Conservation (phyloP, 2,113 vertebrate species). For the Callipepla squamata region DNA sequence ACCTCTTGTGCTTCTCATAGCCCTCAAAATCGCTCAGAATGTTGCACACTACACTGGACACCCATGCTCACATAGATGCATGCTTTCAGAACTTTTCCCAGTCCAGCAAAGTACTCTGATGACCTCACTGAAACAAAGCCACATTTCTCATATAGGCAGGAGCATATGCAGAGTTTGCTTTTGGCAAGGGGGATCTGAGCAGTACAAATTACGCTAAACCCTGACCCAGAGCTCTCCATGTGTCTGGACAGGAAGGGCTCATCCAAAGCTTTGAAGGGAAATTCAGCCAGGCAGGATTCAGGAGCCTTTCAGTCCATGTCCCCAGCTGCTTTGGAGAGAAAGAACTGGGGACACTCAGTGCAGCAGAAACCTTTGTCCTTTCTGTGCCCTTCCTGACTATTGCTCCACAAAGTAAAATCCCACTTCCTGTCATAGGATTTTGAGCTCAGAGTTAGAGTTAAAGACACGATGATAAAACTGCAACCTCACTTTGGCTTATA, state of each 20-base stretch:
- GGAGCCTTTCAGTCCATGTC: fast-evolving
- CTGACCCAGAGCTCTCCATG: fast-evolving
- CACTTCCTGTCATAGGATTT: not conserved
- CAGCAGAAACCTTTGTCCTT: not conserved
- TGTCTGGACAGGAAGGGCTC: fast-evolving
- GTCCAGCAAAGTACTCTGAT: not conserved
- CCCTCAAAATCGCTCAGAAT: not conserved
- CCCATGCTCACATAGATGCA: not conserved
- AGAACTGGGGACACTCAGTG: not conserved
- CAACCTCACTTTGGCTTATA: not conserved
- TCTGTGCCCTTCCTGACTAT: fast-evolving
- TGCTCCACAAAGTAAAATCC: not conserved
- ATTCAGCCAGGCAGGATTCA: not conserved
- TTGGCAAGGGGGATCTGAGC: not conserved
- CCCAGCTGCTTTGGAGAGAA: fast-evolving
- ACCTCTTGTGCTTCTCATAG: not conserved
- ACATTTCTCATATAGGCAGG: not conserved
- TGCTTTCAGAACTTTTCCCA: not conserved
- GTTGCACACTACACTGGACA: not conserved
- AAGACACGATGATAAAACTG: not conserved
- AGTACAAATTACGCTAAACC: fast-evolving
- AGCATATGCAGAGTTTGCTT: not conserved
- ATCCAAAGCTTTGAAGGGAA: not conserved
- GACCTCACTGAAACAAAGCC: not conserved
- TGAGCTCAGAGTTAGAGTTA: not conserved